Evolutionary conservation across 2,113 vertebrate species (phyloP).

Genomic region (Phalacrocorax aristotelis): DNA sequence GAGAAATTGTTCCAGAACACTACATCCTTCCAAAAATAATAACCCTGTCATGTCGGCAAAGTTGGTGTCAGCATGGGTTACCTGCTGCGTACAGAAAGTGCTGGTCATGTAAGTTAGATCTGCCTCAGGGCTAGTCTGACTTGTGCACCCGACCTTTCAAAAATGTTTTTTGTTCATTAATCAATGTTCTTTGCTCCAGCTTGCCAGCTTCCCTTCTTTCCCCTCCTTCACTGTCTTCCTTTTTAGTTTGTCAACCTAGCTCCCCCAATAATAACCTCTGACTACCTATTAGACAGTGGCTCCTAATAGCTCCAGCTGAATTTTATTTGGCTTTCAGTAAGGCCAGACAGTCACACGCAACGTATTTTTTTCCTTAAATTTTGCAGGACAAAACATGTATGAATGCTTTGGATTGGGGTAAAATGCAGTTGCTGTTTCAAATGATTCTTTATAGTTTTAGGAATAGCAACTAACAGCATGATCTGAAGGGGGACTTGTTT

Average conservation of each 20-base stretch:
- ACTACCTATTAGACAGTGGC: background rate
- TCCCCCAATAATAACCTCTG: slow-evolving; percentile 7
- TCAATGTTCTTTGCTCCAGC: slow-evolving; percentile 71
- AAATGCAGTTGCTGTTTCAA: background rate
- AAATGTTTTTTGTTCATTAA: slow-evolving; percentile 76
- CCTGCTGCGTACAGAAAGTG: slow-evolving; percentile 67
- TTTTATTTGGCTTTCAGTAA: slow-evolving; percentile 23
- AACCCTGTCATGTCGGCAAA: slow-evolving; percentile 71
- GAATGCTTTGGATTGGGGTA: background rate
- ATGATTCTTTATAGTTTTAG: background rate
- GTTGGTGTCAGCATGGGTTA: slow-evolving; percentile 74
- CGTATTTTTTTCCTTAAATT: background rate
- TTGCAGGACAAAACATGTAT: background rate
- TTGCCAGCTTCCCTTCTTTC: slow-evolving; percentile 62
- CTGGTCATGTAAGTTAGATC: slow-evolving; percentile 66
- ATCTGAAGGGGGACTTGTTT: background rate
- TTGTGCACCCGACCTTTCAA: slow-evolving; percentile 70
- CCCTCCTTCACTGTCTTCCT: slow-evolving; percentile 47
- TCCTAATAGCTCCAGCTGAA: slow-evolving; percentile 15
- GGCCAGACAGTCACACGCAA: background rate
- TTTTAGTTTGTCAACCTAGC: slow-evolving; percentile 43
- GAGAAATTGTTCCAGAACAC: slow-evolving; percentile 74
- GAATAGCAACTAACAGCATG: background rate
- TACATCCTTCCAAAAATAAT: slow-evolving; percentile 76
- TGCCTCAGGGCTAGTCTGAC: slow-evolving; percentile 72